These are phyloP conservation scores for Drosophila robusta DNA, from an alignment of 2,888 invertebrate genomes.

Conservation along the genomic window DNA sequence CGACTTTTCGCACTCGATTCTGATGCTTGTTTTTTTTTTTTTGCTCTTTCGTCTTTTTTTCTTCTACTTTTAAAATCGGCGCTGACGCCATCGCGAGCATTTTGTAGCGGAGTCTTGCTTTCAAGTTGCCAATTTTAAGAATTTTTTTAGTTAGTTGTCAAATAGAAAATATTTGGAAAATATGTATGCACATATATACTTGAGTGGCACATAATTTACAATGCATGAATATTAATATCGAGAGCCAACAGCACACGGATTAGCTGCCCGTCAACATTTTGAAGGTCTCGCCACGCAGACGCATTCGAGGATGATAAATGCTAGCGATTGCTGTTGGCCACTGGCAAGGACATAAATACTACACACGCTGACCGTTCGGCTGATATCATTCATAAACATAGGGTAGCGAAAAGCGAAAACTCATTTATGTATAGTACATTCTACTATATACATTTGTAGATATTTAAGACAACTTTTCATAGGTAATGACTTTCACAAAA, in stretches of 20 bases:
- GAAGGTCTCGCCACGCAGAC: conserved; percentile 45
- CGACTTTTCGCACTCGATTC: conserved; percentile 54
- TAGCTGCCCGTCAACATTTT: conserved; percentile 55
- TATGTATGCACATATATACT: conserved; percentile 24
- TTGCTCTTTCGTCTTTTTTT: conserved; percentile 7
- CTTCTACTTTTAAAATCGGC: conserved; percentile 66
- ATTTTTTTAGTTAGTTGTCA: conserved; percentile 58
- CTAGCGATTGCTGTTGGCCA: conserved; percentile 9
- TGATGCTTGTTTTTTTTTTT: conserved; percentile 21
- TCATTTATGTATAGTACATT: background rate
- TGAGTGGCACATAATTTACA: conserved; percentile 57
- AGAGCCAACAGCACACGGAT: conserved; percentile 38
- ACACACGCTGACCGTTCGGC: conserved; percentile 14
- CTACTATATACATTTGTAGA: background rate
- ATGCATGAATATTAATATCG: conserved; percentile 48
- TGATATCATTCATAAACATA: conserved; percentile 63
- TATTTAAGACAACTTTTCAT: conserved; percentile 3
- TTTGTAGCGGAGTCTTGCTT: conserved; percentile 27
- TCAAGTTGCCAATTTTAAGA: conserved; percentile 48
- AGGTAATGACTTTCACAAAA: conserved; percentile 25
- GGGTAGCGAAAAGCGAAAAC: conserved; percentile 10
- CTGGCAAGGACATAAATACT: conserved; percentile 45
- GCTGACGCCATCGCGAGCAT: conserved; percentile 75
- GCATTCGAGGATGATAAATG: conserved; percentile 31
- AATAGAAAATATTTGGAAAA: conserved; percentile 41